phyloP scores from a whole-genome alignment of 2,797 vertebrate genomes.

The Toxotes lorentzi region DNA sequence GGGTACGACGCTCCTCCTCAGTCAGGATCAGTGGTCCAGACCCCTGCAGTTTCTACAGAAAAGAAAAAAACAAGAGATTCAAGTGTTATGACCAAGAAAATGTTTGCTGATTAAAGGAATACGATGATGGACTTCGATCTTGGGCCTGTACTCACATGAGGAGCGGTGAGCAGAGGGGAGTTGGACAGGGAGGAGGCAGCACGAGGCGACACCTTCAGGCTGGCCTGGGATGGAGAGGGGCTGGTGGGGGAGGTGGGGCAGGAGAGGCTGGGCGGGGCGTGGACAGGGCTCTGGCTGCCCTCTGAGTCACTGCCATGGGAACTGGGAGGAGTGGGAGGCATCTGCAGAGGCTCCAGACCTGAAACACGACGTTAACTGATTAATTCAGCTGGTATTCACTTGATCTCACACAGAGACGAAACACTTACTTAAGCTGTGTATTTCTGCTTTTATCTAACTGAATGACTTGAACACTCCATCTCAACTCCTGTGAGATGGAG shows the following conservation, averaged over 20 bases:
- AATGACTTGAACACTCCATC: not conserved
- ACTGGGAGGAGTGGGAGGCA: constrained; percentile 97
- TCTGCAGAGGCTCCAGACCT: constrained; percentile 92
- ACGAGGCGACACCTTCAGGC: constrained; percentile 85
- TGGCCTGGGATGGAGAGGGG: constrained; percentile 81
- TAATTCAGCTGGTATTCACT: too few relatives aligned
- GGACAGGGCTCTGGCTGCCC: constrained; percentile 93
- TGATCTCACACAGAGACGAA: too few relatives aligned
- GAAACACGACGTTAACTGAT: not conserved
- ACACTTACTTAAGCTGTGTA: too few relatives aligned
- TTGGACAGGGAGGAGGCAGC: constrained; percentile 90
- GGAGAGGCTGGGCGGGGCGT: constrained; percentile 82
- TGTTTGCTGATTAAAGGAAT: too few relatives aligned
- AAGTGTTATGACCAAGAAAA: not conserved
- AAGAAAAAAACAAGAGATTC: not conserved
- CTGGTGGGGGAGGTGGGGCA: constrained; percentile 80
- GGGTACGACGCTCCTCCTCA: constrained; percentile 96
- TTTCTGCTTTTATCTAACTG: not conserved
- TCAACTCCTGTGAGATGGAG: not conserved
- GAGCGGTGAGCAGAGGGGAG: constrained; percentile 96
- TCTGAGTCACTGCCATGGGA: constrained; percentile 97
- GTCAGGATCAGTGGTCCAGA: constrained; percentile 96
- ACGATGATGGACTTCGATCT: too few relatives aligned
- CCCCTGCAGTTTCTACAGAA: constrained; percentile 93
- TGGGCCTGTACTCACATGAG: constrained; percentile 86